phyloP scores from a whole-genome alignment of 2,888 invertebrate genomes.

The Baccha elongata region DNA sequence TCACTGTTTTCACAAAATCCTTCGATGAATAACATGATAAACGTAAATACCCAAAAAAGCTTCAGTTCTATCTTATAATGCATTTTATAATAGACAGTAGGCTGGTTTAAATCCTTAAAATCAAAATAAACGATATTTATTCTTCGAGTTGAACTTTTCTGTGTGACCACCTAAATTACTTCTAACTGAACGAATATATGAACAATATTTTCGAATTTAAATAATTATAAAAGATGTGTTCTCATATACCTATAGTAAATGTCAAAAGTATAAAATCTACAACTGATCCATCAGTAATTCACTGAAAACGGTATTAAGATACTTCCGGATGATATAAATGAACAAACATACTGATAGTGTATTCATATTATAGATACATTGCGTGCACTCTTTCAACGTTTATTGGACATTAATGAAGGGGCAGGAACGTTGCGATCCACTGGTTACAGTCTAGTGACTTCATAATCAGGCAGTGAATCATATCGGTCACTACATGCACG shows the following conservation, averaged over 20 bases:
- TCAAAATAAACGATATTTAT: neutral
- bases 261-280: slow-evolving; percentile 60
- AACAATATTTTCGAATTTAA: slow-evolving; percentile 3
- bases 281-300: slow-evolving; percentile 57
- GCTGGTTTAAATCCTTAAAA: neutral
- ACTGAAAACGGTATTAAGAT: slow-evolving; percentile 41
- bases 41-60: slow-evolving; percentile 15
- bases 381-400: slow-evolving; percentile 18
- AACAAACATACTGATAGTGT: slow-evolving; percentile 9
- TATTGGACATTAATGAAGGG: neutral
- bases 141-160: neutral
- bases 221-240: slow-evolving; percentile 21
- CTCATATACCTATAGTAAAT: slow-evolving; percentile 35
- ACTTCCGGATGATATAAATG: slow-evolving; percentile 67
- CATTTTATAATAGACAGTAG: neutral
- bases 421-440: slow-evolving; percentile 44
- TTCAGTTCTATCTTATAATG: neutral
- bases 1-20: slow-evolving; percentile 60
- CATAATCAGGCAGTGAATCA: slow-evolving; percentile 60
- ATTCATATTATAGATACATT: slow-evolving; percentile 24
- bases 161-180: neutral
- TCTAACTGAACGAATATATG: neutral
- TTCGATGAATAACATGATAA: slow-evolving; percentile 27
- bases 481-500: slow-evolving; percentile 26
- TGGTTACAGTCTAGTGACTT: slow-evolving; percentile 69